Conservation (phyloP, 1,140 invertebrate species). For the Sminthurinus signatus region DNA sequence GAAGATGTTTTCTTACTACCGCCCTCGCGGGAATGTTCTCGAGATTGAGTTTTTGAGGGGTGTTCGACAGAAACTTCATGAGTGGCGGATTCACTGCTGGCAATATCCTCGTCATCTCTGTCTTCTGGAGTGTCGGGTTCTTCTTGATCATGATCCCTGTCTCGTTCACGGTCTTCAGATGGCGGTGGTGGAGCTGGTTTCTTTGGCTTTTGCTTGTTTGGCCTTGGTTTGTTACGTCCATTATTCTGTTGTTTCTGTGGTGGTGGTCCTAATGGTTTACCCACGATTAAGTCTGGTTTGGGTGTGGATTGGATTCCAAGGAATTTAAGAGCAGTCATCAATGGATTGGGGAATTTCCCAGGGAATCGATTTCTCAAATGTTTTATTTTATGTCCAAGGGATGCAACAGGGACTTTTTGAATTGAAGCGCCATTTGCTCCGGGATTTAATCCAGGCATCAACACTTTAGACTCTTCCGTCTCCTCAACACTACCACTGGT, state of each 20-base stretch:
- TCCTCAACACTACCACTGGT: too few relatives aligned
- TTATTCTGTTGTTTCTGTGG: slow-evolving; percentile 1
- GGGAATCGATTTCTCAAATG: neutral
- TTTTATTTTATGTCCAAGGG: neutral
- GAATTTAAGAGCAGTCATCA: slow-evolving; percentile 17
- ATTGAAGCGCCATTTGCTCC: neutral
- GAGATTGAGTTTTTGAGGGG: neutral
- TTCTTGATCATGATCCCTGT: neutral
- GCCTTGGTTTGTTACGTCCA: neutral
- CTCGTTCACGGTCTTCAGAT: too few relatives aligned
- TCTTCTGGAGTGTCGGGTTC: neutral
- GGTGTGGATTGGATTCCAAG: slow-evolving; percentile 27
- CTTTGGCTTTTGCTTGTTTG: neutral
- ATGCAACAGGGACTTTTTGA: neutral
- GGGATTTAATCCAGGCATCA: neutral
- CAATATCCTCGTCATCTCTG: slow-evolving; percentile 19
- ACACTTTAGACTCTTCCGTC: neutral
- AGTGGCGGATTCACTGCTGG: slow-evolving; percentile 21
- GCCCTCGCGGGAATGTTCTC: too few relatives aligned
- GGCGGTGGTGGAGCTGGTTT: neutral
- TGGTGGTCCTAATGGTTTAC: slow-evolving; percentile 8
- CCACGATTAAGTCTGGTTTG: slow-evolving; percentile 16
- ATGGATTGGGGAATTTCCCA: slow-evolving; percentile 4
- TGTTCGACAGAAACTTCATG: slow-evolving; percentile 13
- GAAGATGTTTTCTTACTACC: neutral